These are phyloP conservation scores for Crocuta crocuta DNA, from an alignment of 2,113 vertebrate genomes.

Conservation along the genomic window DNA sequence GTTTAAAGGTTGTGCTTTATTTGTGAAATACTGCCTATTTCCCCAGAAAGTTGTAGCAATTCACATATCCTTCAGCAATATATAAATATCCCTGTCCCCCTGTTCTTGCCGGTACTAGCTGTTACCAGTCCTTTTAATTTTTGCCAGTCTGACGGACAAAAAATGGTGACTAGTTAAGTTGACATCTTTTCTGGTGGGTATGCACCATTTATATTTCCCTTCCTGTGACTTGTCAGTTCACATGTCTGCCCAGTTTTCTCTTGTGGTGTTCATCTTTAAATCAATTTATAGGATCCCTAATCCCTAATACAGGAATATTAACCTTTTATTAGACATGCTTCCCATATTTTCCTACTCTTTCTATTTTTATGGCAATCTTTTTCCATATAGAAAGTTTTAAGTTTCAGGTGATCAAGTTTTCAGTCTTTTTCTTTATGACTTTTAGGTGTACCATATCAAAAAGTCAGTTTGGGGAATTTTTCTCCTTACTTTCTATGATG, in stretches of 20 bases:
- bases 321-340: neutral
- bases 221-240: neutral
- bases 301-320: conserved; percentile 1
- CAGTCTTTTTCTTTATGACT: neutral
- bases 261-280: neutral
- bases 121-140: neutral
- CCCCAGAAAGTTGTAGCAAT: neutral
- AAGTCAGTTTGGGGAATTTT: neutral
- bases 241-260: neutral
- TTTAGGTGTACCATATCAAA: conserved; percentile 20
- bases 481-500: neutral
- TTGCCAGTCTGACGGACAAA: neutral
- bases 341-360: neutral
- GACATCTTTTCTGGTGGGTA: neutral
- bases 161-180: neutral
- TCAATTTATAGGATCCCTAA: neutral
- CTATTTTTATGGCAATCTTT: conserved; percentile 21
- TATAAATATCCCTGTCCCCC: neutral
- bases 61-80: neutral
- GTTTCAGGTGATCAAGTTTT: neutral
- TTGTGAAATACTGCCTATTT: neutral
- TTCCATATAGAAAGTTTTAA: neutral
- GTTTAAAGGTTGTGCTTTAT: neutral
- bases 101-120: neutral
- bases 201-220: neutral